phyloP scores from a whole-genome alignment of 1,140 invertebrate species.

The Heliconius eleuchia region DNA sequence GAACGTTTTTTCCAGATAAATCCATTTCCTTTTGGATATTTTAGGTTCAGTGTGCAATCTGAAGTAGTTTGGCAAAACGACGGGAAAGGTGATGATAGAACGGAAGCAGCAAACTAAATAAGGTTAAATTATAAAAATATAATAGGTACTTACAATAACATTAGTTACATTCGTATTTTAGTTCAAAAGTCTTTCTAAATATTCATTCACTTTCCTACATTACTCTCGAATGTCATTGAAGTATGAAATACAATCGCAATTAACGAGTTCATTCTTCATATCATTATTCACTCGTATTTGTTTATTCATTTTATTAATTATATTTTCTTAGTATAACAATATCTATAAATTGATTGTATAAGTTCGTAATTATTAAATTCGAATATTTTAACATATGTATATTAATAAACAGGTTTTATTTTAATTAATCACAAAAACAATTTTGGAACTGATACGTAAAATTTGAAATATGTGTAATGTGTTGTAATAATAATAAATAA shows the following conservation, averaged over 20 bases:
- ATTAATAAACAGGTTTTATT: slow-evolving; percentile 81
- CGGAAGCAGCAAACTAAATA: slow-evolving; percentile 54
- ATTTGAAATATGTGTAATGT: slow-evolving; percentile 64
- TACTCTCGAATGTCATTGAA: slow-evolving; percentile 78
- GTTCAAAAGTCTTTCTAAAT: slow-evolving; percentile 81
- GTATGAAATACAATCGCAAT: slow-evolving; percentile 79
- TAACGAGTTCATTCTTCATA: slow-evolving; percentile 75
- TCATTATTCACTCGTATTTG: slow-evolving; percentile 77
- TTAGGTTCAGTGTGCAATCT: slow-evolving; percentile 12
- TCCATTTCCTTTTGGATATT: background rate
- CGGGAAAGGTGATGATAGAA: slow-evolving; percentile 13
- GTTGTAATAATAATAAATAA: slow-evolving; percentile 67
- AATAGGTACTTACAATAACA: slow-evolving; percentile 70
- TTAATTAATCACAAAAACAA: slow-evolving; percentile 74
- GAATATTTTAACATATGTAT: slow-evolving; percentile 82
- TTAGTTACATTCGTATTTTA: slow-evolving; percentile 79
- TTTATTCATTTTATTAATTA: slow-evolving; percentile 81
- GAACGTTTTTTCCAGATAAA: background rate
- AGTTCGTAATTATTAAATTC: slow-evolving; percentile 82
- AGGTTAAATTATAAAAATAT: slow-evolving; percentile 68
- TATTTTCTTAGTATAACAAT: slow-evolving; percentile 81
- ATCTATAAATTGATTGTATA: slow-evolving; percentile 81
- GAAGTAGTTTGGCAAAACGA: slow-evolving; percentile 35
- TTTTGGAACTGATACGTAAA: slow-evolving; percentile 64
- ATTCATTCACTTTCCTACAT: slow-evolving; percentile 78